These are phyloP conservation scores for Rhinichthys klamathensis DNA, from an alignment of 2,113 vertebrate species.

Conservation along the genomic window DNA sequence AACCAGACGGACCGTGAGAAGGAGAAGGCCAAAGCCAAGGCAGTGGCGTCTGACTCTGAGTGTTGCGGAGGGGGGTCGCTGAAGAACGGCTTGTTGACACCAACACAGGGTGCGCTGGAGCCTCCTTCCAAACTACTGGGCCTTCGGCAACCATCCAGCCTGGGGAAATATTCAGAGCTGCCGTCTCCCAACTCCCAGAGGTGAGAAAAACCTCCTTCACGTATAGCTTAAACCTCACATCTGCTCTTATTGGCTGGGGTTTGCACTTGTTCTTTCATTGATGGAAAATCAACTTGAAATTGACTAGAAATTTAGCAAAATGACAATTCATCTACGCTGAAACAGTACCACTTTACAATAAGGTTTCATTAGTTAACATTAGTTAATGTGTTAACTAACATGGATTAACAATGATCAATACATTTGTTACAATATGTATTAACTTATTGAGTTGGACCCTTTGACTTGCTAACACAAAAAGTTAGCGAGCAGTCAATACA, in stretches of 20 bases:
- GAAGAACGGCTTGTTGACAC: slow-evolving; percentile 66
- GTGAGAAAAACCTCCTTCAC: slow-evolving; percentile 66
- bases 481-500: too few species aligned
- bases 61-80: slow-evolving; percentile 65
- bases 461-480: too few species aligned
- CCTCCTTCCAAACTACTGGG: slow-evolving; percentile 79
- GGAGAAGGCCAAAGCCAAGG: slow-evolving; percentile 95
- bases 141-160: slow-evolving; percentile 71
- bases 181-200: slow-evolving; percentile 86
- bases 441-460: too few species aligned
- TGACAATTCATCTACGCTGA: background rate
- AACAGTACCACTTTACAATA: background rate
- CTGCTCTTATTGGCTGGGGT: background rate
- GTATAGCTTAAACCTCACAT: background rate
- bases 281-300: background rate
- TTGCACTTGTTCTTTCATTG: background rate
- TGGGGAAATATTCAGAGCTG: slow-evolving; percentile 78
- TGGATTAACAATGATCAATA: too few species aligned
- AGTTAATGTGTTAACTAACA: too few species aligned
- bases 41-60: slow-evolving; percentile 86
- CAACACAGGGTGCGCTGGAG: slow-evolving; percentile 75
- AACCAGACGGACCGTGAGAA: slow-evolving; percentile 92
- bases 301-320: background rate
- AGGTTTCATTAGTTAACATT: too few species aligned
- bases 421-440: too few species aligned